phyloP scores from a whole-genome alignment of 2,797 vertebrate species.

The Distichodus sexfasciatus region DNA sequence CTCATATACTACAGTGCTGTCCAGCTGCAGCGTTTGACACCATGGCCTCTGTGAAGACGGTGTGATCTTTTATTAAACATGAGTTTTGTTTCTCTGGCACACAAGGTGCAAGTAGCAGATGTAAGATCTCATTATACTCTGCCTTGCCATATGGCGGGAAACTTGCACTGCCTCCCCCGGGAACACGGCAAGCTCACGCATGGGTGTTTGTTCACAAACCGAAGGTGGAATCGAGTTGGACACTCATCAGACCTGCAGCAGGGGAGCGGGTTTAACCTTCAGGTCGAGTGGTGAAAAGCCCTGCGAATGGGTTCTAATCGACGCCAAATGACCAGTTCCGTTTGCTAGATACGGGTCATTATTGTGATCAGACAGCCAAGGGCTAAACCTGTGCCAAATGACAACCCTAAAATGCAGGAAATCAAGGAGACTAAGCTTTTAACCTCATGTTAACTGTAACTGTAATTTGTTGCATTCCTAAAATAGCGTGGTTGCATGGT shows the following conservation, averaged over 20 bases:
- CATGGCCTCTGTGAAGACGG: slow-evolving; percentile 53
- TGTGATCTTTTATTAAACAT: slow-evolving; percentile 66
- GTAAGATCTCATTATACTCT: slow-evolving; percentile 66
- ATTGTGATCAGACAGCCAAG: neutral
- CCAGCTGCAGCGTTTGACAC: slow-evolving; percentile 42
- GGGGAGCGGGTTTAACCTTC: slow-evolving; percentile 59
- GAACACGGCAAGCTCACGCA: slow-evolving; percentile 35
- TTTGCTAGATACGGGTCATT: neutral
- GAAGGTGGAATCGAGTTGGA: slow-evolving; percentile 55
- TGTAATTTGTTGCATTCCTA: too few relatives aligned
- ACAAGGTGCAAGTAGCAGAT: slow-evolving; percentile 64
- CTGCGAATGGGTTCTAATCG: slow-evolving; percentile 39
- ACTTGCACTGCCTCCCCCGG: slow-evolving; percentile 47
- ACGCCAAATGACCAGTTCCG: neutral
- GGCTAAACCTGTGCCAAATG: neutral
- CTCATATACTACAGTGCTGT: slow-evolving; percentile 20
- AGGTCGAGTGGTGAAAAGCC: slow-evolving; percentile 24
- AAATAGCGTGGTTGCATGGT: too few relatives aligned
- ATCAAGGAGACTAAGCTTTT: too few relatives aligned
- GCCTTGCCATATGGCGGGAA: slow-evolving; percentile 66
- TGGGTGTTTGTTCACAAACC: slow-evolving; percentile 52
- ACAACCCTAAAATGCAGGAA: neutral
- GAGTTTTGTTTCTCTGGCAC: slow-evolving; percentile 64
- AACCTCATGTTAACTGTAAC: too few relatives aligned
- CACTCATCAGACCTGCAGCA: slow-evolving; percentile 52